These are phyloP conservation scores for Drosophila grimshawi DNA, from an alignment of 1,140 invertebrate species.

Conservation along the genomic window DNA sequence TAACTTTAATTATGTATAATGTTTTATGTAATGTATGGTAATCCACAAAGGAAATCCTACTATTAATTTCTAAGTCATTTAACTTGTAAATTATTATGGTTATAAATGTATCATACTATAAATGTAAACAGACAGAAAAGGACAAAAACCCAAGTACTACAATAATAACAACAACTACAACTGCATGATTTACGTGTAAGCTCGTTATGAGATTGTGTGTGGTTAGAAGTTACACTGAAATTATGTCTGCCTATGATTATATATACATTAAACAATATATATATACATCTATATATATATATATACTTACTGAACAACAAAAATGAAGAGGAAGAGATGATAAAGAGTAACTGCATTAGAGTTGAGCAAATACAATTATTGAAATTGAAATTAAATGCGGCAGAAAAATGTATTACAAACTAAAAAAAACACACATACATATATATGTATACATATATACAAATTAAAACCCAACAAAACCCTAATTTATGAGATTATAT, in stretches of 20 bases:
- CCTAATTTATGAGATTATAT: slow-evolving; percentile 84
- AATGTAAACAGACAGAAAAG: slow-evolving; percentile 55
- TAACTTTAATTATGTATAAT: slow-evolving; percentile 77
- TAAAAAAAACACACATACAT: slow-evolving; percentile 38
- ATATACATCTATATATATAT: slow-evolving; percentile 36
- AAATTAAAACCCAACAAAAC: slow-evolving; percentile 54
- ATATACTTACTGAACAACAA: slow-evolving; percentile 53
- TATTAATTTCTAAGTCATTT: slow-evolving; percentile 83
- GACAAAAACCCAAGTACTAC: slow-evolving; percentile 15
- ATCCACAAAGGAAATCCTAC: slow-evolving; percentile 72
- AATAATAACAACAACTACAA: slow-evolving; percentile 24
- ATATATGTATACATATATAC: slow-evolving; percentile 61
- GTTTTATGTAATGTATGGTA: slow-evolving; percentile 79
- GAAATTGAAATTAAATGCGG: slow-evolving; percentile 58
- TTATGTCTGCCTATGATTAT: slow-evolving; percentile 67
- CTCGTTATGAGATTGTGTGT: slow-evolving; percentile 18
- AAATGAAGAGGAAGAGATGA: slow-evolving; percentile 17
- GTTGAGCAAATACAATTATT: slow-evolving; percentile 56
- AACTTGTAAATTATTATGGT: slow-evolving; percentile 83
- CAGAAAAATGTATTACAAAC: slow-evolving; percentile 71
- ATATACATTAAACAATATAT: slow-evolving; percentile 36
- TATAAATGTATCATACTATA: slow-evolving; percentile 76
- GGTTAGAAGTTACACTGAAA: slow-evolving; percentile 64
- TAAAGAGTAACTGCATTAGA: slow-evolving; percentile 58
- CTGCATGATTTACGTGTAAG: slow-evolving; percentile 34